Base-by-base conservation (phyloP, 2,888 invertebrate genomes). In the Meloe dianella region DNA sequence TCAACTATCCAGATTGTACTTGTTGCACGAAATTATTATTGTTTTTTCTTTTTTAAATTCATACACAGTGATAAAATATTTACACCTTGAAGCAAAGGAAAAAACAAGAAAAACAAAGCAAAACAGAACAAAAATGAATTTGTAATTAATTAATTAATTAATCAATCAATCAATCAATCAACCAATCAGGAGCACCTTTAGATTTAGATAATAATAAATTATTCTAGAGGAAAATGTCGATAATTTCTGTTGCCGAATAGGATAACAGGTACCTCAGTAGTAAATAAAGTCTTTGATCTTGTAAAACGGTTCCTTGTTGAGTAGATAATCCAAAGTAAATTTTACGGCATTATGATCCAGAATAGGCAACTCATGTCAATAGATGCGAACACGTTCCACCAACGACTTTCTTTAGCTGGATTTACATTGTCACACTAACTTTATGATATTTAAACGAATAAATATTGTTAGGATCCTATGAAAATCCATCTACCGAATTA, bases 261-360 rank as follows among this genome's bases (percentile, higher is more conserved):
- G 75, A 71, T 74, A 76, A 75, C 74, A 77, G 76, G 76, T 76
- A 76, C 70, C 70, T 73, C 74, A n/a, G n/a, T n/a, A n/a, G n/a
- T n/a, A n/a, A 76, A 74, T 76, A 74, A 76, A 76, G 76, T 75
- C 77, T 77, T 77, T 77, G 77, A 77, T 77, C 76, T 76, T 74
- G 66, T 71, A 69, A 76, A 75, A 74, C 71, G 74, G 73, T 71
- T 76, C 71, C 76, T 74, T 74, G 75, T 71, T 71, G 68, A 74
- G 71, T 75, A 76, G 74, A 75, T 75, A 75, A 77, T 76, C 74
- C 77, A 73, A 70, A 77, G 73, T 75, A 74, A 74, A 77, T 77
- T 76, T 77, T 73, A 76, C 75, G 73, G 73, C 72, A 70, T 76
- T 77, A 76, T 76, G 75, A 73, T 71, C 73, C 71, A 69, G 60